Conservation (phyloP, 2,888 invertebrate genomes). For the Athripsodes cinereus region DNA sequence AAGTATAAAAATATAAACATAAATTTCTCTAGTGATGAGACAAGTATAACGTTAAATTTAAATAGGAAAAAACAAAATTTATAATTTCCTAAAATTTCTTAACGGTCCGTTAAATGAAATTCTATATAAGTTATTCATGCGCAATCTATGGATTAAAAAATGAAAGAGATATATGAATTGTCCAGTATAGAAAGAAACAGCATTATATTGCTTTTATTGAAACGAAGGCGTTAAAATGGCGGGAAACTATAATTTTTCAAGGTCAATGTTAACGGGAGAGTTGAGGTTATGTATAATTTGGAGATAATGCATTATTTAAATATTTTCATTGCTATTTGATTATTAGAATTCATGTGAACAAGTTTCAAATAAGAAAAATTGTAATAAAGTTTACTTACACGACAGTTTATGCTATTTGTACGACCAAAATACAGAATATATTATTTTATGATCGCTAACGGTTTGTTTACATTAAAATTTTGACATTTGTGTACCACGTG, state of each 20-base stretch:
- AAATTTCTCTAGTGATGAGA: not conserved
- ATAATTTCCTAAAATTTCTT: constrained; percentile 9
- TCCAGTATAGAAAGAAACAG: not conserved
- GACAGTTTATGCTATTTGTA: no score
- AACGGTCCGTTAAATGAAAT: constrained; percentile 8
- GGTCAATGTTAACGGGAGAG: constrained; percentile 20
- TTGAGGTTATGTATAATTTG: constrained; percentile 22
- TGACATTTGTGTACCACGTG: constrained; percentile 21
- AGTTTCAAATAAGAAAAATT: no score
- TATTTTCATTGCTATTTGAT: no score
- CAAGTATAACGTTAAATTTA: no score
- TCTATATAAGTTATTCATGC: not conserved
- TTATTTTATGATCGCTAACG: constrained; percentile 7
- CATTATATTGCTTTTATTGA: not conserved
- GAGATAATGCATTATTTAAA: no score
- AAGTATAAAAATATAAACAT: no score
- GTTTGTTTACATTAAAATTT: constrained; percentile 21
- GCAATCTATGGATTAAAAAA: no score
- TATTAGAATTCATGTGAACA: no score
- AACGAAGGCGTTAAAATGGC: constrained; percentile 11
- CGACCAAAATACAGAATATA: no score
- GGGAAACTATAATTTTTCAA: constrained; percentile 24
- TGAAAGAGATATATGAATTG: not conserved
- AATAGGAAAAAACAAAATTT: constrained; percentile 5
- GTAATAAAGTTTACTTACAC: no score